These are phyloP conservation scores for Caenorhabditis sinica DNA, from an alignment of 2,888 invertebrate species.

Conservation along the genomic window DNA sequence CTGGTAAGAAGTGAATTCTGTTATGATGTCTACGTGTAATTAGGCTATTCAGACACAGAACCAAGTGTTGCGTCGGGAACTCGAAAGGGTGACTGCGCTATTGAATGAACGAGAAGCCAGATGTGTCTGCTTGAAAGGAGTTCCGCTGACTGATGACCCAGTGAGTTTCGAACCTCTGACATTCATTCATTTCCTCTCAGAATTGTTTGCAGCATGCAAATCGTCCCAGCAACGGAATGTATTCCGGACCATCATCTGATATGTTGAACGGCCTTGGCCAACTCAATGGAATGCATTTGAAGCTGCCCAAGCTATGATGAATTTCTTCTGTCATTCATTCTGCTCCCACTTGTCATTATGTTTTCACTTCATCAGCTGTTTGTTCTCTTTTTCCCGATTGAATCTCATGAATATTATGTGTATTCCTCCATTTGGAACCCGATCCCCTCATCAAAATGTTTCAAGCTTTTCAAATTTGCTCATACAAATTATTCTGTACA, in stretches of 20 bases:
- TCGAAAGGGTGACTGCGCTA: conserved; percentile 80
- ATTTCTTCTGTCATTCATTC: neutral
- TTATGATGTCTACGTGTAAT: conserved; percentile 42
- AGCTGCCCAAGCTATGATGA: conserved; percentile 69
- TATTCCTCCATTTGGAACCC: conserved; percentile 33
- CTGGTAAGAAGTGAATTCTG: conserved; percentile 38
- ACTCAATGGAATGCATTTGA: conserved; percentile 69
- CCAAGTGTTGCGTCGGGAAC: conserved; percentile 79
- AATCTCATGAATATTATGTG: conserved; percentile 58
- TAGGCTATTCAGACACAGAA: conserved; percentile 80
- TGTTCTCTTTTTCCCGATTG: conserved; percentile 40
- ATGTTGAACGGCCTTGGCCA: conserved; percentile 70
- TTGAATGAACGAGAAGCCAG: conserved; percentile 78
- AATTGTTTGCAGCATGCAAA: conserved; percentile 39
- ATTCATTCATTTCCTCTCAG: neutral
- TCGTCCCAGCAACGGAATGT: conserved; percentile 55
- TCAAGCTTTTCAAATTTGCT: conserved; percentile 7
- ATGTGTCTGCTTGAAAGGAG: conserved; percentile 78
- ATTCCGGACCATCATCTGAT: conserved; percentile 47
- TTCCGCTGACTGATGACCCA: conserved; percentile 56
- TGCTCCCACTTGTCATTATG: neutral
- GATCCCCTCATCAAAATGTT: conserved; percentile 23
- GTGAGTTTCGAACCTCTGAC: neutral
- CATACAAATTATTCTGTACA: conserved; percentile 41
- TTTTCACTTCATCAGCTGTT: conserved; percentile 32